phyloP scores from a whole-genome alignment of 2,888 invertebrate genomes.

The Orthonevra nobilis region DNA sequence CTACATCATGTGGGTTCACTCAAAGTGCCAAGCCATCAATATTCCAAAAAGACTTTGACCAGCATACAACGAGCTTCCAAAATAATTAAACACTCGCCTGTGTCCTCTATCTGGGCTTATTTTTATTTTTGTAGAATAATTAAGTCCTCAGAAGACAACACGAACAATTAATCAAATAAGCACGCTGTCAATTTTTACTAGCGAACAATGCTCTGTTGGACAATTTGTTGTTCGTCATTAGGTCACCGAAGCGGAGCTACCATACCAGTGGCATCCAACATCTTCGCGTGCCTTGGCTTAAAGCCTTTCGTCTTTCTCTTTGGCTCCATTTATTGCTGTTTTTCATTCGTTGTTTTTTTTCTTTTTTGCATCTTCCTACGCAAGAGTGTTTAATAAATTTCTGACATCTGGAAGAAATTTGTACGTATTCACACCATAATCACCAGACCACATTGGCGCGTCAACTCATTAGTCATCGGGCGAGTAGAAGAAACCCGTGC shows the following conservation, averaged over 20 bases:
- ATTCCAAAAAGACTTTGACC: constrained; percentile 35
- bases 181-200: constrained; percentile 45
- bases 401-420: constrained; percentile 62
- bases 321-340: neutral
- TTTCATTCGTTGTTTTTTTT: neutral
- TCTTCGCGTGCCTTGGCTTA: too few relatives aligned
- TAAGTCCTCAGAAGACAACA: constrained; percentile 29
- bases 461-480: constrained; percentile 61
- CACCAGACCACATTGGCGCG: neutral
- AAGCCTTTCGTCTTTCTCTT: neutral
- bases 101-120: constrained; percentile 12
- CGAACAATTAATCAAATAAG: constrained; percentile 53
- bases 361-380: constrained; percentile 52
- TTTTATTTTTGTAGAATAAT: constrained; percentile 14
- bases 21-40: constrained; percentile 51
- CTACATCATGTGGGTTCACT: constrained; percentile 18
- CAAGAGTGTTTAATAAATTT: constrained; percentile 47
- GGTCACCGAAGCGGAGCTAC: constrained; percentile 50
- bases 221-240: constrained; percentile 54
- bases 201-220: constrained; percentile 48
- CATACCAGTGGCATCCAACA: constrained; percentile 46
- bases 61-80: constrained; percentile 6
- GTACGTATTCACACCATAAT: constrained; percentile 23
- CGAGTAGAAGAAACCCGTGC: constrained; percentile 11
- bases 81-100: constrained; percentile 6